Evolutionary conservation across 2,113 vertebrate species (phyloP).

Genomic region (Burhinus oedicnemus): DNA sequence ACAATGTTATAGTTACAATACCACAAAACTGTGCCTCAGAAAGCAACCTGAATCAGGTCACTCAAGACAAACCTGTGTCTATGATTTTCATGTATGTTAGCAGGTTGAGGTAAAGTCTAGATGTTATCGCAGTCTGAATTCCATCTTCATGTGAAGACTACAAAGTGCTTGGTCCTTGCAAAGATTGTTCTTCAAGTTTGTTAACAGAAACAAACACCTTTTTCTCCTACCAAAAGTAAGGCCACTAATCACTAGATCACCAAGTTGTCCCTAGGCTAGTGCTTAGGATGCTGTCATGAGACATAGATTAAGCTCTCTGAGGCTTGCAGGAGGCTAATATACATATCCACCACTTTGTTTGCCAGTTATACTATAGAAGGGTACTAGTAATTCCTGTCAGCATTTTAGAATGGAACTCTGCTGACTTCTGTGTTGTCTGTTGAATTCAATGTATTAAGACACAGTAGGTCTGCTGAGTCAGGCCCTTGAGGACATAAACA

Average conservation of each 20-base stretch:
- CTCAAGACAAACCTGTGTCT: neutral
- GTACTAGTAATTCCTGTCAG: neutral
- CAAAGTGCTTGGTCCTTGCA: neutral
- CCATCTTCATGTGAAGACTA: neutral
- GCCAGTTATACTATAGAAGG: neutral
- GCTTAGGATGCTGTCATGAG: neutral
- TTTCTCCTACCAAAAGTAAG: neutral
- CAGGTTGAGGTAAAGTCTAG: neutral
- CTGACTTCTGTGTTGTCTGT: constrained; percentile 11
- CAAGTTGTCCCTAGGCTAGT: neutral
- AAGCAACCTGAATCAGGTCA: neutral
- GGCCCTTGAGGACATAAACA: neutral
- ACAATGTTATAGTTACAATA: rapidly evolving
- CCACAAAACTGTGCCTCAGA: neutral
- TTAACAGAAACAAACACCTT: neutral
- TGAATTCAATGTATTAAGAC: neutral
- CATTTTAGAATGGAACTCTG: neutral
- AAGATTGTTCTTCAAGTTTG: neutral
- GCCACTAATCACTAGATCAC: neutral
- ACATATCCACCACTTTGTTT: neutral
- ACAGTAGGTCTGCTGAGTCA: neutral
- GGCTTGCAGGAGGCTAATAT: neutral
- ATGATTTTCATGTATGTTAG: neutral
- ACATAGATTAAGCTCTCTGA: neutral
- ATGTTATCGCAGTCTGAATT: neutral